These are phyloP conservation scores for Scaptomyza pallida DNA, from an alignment of 1,140 invertebrate species.

Conservation along the genomic window DNA sequence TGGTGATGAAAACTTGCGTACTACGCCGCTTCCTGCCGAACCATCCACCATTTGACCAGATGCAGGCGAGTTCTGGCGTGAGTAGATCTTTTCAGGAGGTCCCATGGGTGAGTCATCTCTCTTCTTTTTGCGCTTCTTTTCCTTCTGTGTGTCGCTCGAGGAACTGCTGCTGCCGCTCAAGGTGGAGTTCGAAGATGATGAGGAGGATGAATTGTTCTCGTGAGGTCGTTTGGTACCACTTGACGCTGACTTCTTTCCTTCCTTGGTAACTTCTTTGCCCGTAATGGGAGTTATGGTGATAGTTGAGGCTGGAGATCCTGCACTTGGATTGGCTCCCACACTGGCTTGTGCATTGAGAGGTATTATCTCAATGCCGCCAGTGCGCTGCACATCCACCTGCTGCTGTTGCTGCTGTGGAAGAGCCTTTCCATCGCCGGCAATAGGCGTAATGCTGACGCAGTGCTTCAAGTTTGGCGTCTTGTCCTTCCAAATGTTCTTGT, in stretches of 20 bases:
- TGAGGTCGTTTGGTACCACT: slow-evolving; percentile 55
- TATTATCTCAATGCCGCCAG: slow-evolving; percentile 85
- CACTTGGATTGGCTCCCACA: slow-evolving; percentile 30
- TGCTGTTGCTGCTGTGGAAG: slow-evolving; percentile 11
- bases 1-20: slow-evolving; percentile 74
- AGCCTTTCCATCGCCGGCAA: slow-evolving; percentile 58
- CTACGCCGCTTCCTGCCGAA: slow-evolving; percentile 72
- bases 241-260: slow-evolving; percentile 23
- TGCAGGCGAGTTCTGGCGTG: slow-evolving; percentile 77
- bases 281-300: slow-evolving; percentile 93
- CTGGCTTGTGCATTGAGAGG: slow-evolving; percentile 81
- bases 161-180: slow-evolving; percentile 72
- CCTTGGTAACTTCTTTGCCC: slow-evolving; percentile 45
- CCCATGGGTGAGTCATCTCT: slow-evolving; percentile 92
- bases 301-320: slow-evolving; percentile 65
- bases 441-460: slow-evolving; percentile 75
- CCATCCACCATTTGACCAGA: slow-evolving; percentile 50
- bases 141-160: slow-evolving; percentile 86
- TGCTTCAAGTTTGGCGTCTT: slow-evolving; percentile 75
- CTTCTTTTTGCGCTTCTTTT: slow-evolving; percentile 92
- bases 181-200: slow-evolving; percentile 30
- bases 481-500: slow-evolving; percentile 83
- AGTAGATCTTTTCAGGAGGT: slow-evolving; percentile 90
- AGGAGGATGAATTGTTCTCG: slow-evolving; percentile 41
- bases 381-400: slow-evolving; percentile 70